Conservation (phyloP, 2,113 vertebrate genomes). For the Crypturellus undulatus region DNA sequence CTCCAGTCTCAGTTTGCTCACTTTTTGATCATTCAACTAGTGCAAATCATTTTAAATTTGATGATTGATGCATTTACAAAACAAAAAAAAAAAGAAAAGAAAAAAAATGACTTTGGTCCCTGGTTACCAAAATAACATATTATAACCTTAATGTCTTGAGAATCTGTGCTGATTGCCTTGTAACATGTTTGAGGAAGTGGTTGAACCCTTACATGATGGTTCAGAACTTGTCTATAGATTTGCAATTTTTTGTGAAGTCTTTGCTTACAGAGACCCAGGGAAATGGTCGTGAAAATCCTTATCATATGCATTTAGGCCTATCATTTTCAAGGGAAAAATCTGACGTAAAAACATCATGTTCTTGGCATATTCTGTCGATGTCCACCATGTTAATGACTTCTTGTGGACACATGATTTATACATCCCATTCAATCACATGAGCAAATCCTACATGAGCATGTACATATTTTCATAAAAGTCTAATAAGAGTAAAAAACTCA, state of each 20-base stretch:
- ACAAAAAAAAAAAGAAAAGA: too few species aligned
- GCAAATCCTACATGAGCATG: conserved; percentile 37
- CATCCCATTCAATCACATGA: conserved; percentile 61
- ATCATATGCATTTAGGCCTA: conserved; percentile 24
- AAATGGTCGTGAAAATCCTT: conserved; percentile 28
- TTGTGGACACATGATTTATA: conserved; percentile 68
- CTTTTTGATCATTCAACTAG: not conserved
- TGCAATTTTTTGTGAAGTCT: conserved; percentile 12
- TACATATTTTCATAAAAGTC: conserved; percentile 72
- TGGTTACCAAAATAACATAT: not conserved
- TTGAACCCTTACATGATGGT: not conserved
- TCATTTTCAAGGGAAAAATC: conserved; percentile 41
- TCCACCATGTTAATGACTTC: conserved; percentile 66
- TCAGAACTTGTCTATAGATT: not conserved
- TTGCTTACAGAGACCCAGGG: conserved; percentile 6
- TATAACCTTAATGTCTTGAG: not conserved
- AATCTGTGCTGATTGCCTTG: not conserved
- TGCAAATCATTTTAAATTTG: not conserved
- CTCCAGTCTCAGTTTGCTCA: not conserved
- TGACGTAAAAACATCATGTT: conserved; percentile 57
- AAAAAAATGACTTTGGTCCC: not conserved
- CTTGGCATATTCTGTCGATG: conserved; percentile 60
- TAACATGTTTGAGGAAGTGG: not conserved
- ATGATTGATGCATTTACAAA: not conserved
- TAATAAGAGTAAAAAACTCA: conserved; percentile 68